These are phyloP conservation scores for Pollenia amentaria DNA, from an alignment of 2,888 invertebrate species.

Conservation along the genomic window DNA sequence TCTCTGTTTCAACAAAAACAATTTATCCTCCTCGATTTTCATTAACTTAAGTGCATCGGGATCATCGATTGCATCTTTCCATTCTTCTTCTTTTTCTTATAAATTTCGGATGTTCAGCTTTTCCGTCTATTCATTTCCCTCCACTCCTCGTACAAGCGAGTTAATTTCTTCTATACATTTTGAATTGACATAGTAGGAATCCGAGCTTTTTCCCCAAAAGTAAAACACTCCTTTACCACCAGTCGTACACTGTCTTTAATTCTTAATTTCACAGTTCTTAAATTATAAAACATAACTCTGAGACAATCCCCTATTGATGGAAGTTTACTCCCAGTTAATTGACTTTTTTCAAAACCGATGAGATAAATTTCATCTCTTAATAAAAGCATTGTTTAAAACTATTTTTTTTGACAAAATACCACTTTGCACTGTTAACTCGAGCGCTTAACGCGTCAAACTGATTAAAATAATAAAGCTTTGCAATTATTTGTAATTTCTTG, in stretches of 20 bases:
- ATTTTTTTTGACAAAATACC: no score
- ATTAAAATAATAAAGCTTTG: no score
- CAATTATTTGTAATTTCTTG: no score
- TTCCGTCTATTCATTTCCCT: neutral
- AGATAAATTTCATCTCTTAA: neutral
- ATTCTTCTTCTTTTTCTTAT: no score
- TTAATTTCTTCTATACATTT: constrained; percentile 19
- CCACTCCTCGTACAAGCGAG: constrained; percentile 1
- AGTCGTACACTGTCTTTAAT: neutral
- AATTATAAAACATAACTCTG: neutral
- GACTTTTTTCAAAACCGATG: neutral
- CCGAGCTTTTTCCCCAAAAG: neutral
- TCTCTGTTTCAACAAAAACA: no score
- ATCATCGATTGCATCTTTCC: no score
- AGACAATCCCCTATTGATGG: neutral
- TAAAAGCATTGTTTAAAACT: neutral
- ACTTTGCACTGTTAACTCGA: no score
- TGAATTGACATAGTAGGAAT: neutral
- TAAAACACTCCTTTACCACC: neutral
- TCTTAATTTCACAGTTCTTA: neutral
- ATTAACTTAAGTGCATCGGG: no score
- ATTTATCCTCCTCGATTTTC: no score
- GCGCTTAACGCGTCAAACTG: no score
- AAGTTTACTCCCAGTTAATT: constrained; percentile 1
- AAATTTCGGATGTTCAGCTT: neutral